Percentiles rank a stretch among this genome's conserved stretches.
phyloP scores from a whole-genome alignment of 2,888 invertebrate genomes.

The Sisyra terminalis region DNA sequence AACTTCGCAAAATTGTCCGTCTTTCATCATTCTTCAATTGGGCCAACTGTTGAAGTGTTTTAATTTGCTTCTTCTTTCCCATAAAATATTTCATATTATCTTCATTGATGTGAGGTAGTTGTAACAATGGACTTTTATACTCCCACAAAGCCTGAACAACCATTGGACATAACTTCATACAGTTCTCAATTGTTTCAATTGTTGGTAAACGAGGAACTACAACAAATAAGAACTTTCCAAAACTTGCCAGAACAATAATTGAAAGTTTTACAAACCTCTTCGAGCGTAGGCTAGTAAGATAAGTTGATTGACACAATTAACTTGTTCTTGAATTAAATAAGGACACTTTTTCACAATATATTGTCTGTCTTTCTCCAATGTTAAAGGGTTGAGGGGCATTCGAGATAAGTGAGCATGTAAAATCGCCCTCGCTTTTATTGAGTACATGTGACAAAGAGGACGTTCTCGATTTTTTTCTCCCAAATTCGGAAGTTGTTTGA shows the following conservation, averaged over 20 bases:
- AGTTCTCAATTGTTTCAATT: constrained; percentile 91
- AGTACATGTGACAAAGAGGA: constrained; percentile 84
- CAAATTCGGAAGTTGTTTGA: constrained; percentile 79
- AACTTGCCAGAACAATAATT: neutral
- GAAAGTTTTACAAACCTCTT: constrained; percentile 55
- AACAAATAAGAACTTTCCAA: constrained; percentile 16
- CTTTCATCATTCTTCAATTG: constrained; percentile 81
- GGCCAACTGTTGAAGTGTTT: constrained; percentile 80
- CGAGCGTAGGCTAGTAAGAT: constrained; percentile 82
- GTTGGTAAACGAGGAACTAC: constrained; percentile 65
- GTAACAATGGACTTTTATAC: constrained; percentile 82
- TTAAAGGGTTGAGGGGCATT: constrained; percentile 55
- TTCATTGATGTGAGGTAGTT: constrained; percentile 84
- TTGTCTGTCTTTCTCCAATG: constrained; percentile 70
- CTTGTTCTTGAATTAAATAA: constrained; percentile 93
- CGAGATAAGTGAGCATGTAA: constrained; percentile 93
- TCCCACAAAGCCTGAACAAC: constrained; percentile 95
- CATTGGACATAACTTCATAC: constrained; percentile 95
- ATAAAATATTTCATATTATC: constrained; percentile 78
- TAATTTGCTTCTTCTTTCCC: constrained; percentile 65
- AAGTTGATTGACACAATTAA: constrained; percentile 86
- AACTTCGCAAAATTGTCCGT: constrained; percentile 60
- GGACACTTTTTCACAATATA: constrained; percentile 82
- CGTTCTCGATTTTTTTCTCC: constrained; percentile 93
- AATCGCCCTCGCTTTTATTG: constrained; percentile 81